Evolutionary conservation across 1,140 invertebrate genomes (phyloP).

Genomic region (Drosophila mojavensis): DNA sequence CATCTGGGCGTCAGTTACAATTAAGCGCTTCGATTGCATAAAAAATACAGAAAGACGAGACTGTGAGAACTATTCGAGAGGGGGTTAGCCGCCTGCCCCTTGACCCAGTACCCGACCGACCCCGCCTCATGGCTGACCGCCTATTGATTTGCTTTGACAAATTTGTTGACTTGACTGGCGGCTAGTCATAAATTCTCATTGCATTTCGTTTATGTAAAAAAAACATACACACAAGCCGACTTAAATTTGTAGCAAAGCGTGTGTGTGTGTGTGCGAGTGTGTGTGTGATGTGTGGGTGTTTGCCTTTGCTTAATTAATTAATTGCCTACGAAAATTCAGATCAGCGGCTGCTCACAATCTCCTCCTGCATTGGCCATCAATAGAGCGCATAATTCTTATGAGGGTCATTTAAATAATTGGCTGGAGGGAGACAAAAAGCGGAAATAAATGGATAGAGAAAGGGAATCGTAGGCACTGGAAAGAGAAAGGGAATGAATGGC

Average conservation of each 20-base stretch:
- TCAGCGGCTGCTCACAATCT: conserved; percentile 13
- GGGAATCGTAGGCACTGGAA: neutral
- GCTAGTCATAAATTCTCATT: conserved; percentile 75
- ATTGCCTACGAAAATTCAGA: conserved; percentile 59
- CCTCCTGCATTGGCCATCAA: conserved; percentile 48
- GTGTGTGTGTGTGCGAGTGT: conserved; percentile 2
- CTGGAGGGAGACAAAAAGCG: conserved; percentile 6
- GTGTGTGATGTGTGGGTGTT: conserved; percentile 28
- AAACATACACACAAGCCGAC: conserved; percentile 12
- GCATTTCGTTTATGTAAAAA: conserved; percentile 74
- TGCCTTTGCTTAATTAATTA: conserved; percentile 73
- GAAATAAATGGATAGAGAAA: neutral
- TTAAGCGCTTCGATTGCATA: conserved; percentile 58
- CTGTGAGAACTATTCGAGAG: conserved; percentile 60
- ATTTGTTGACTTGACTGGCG: conserved; percentile 48
- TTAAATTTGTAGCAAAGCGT: conserved; percentile 8
- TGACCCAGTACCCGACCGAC: neutral
- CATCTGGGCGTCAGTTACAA: conserved; percentile 77
- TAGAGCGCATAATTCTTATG: conserved; percentile 77
- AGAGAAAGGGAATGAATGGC: neutral
- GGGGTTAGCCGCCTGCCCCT: neutral
- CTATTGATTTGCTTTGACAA: conserved; percentile 77
- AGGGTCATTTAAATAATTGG: conserved; percentile 73
- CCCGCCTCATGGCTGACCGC: neutral
- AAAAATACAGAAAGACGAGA: conserved; percentile 5